Percentiles rank a stretch among this genome's conserved stretches.
These are phyloP conservation scores for Acanthurus lineatus DNA, from an alignment of 2,797 vertebrate genomes.

Conservation along the genomic window DNA sequence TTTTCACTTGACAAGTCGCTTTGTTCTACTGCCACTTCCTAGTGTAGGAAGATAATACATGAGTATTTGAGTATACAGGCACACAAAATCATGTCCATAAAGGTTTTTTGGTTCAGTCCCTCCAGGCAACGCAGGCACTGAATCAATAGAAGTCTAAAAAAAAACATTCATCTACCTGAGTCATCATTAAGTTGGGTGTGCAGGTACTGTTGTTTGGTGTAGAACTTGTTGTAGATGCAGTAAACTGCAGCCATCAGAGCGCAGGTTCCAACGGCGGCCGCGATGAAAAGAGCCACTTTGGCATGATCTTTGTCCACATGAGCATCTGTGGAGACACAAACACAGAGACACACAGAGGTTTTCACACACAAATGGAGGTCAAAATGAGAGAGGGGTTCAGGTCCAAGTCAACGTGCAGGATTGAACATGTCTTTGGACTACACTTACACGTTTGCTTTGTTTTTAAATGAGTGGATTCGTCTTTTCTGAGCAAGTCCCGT, in stretches of 20 bases:
- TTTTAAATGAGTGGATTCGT: conserved; percentile 59
- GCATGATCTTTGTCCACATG: conserved; percentile 64
- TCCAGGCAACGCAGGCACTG: not conserved
- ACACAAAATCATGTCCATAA: not conserved
- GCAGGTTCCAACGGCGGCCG: conserved; percentile 82
- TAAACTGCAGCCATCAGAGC: conserved; percentile 85
- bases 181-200: conserved; percentile 80
- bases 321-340: conserved; percentile 63
- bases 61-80: not conserved
- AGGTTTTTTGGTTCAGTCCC: not conserved
- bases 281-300: conserved; percentile 83
- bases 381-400: not conserved
- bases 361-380: not conserved
- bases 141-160: not conserved
- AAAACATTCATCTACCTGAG: conserved; percentile 53
- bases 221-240: conserved; percentile 88
- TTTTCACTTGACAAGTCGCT: not conserved
- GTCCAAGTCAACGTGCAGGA: too few relatives aligned
- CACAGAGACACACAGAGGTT: not conserved
- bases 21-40: conserved; percentile 5
- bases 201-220: conserved; percentile 84
- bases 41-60: not conserved
- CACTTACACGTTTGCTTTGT: conserved; percentile 75
- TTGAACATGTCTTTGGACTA: not conserved
- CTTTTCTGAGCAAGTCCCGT: conserved; percentile 53